Conservation (phyloP, 2,888 invertebrate species). For the Phanerotoma sp. region DNA sequence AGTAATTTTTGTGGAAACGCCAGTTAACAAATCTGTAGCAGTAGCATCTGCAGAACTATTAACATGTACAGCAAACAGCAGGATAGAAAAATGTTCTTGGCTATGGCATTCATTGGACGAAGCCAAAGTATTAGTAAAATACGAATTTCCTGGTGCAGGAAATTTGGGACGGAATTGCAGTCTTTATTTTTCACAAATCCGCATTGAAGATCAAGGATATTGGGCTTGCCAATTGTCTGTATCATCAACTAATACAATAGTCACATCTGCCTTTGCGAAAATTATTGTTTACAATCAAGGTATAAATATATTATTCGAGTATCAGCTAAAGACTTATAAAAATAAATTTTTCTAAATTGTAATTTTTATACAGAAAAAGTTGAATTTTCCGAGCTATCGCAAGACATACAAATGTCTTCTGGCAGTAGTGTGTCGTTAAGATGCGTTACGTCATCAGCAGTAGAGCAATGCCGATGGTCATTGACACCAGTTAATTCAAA, state of each 20-base stretch:
- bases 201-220: slow-evolving; percentile 48
- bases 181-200: slow-evolving; percentile 40
- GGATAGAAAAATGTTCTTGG: slow-evolving; percentile 52
- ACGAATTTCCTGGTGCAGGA: slow-evolving; percentile 49
- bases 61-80: slow-evolving; percentile 48
- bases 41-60: slow-evolving; percentile 45
- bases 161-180: slow-evolving; percentile 52
- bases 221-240: slow-evolving; percentile 51
- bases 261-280: slow-evolving; percentile 43
- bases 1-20: slow-evolving; percentile 48
- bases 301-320: no score
- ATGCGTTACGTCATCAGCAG: slow-evolving; percentile 49
- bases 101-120: slow-evolving; percentile 45
- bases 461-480: slow-evolving; percentile 55
- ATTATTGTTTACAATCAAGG: slow-evolving; percentile 51
- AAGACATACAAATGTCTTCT: slow-evolving; percentile 53
- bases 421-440: slow-evolving; percentile 51
- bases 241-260: slow-evolving; percentile 40
- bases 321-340: no score
- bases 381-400: slow-evolving; percentile 52
- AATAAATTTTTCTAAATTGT: slow-evolving; percentile 1
- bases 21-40: slow-evolving; percentile 45
- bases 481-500: slow-evolving; percentile 51
- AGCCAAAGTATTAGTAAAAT: slow-evolving; percentile 38
- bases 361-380: slow-evolving; percentile 48